Evolutionary conservation across 1,140 invertebrate genomes (phyloP).

Genomic region (Aphaenogaster floridana): DNA sequence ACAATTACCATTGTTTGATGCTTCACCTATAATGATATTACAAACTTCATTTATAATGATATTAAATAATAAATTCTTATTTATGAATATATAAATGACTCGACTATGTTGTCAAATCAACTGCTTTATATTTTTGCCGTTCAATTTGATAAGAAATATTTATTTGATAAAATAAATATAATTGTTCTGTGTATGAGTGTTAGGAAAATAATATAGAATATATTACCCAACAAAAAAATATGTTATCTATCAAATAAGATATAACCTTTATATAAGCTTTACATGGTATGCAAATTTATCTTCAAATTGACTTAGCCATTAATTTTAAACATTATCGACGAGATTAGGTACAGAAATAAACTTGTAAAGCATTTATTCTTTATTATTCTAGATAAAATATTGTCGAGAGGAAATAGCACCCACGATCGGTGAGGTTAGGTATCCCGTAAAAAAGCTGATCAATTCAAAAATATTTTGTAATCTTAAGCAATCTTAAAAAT

Average conservation of each 20-base stretch:
- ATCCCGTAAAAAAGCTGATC: no score
- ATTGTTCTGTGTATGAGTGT: background rate
- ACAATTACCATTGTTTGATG: constrained; percentile 70
- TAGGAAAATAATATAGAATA: background rate
- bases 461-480: no score
- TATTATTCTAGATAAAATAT: no score
- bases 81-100: background rate
- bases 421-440: no score
- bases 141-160: background rate
- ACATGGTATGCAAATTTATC: background rate
- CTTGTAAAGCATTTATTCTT: no score
- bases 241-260: background rate
- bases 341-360: no score
- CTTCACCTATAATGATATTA: constrained; percentile 52
- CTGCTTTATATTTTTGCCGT: background rate
- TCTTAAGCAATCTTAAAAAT: no score
- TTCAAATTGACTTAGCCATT: background rate
- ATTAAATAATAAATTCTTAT: background rate
- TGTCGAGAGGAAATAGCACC: no score
- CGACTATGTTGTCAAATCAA: background rate
- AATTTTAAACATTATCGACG: no score
- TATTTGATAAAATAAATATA: background rate
- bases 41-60: constrained; percentile 50
- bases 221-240: background rate
- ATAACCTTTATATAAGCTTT: background rate